phyloP scores from a whole-genome alignment of 2,113 vertebrate genomes.

The Uria aalge region DNA sequence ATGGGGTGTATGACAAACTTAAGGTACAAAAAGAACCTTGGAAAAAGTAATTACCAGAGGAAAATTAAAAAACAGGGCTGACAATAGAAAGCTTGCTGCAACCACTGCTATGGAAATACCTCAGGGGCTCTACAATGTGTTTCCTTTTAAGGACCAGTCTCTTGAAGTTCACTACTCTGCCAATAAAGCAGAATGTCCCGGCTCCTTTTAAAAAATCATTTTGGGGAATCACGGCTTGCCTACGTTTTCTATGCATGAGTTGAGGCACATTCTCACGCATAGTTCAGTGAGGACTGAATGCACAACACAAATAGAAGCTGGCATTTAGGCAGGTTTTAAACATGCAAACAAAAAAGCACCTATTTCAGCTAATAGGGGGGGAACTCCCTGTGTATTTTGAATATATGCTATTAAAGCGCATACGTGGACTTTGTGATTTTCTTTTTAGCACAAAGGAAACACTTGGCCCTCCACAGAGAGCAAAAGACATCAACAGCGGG shows the following conservation, averaged over 20 bases:
- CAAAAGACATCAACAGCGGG: background rate
- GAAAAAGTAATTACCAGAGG: background rate
- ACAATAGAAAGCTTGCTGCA: background rate
- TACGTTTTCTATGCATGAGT: background rate
- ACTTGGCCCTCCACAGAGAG: background rate
- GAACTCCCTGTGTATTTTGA: background rate
- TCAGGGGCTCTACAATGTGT: background rate
- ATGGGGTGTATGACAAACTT: background rate
- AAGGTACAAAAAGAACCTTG: background rate
- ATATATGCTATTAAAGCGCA: background rate
- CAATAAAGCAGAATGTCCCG: background rate
- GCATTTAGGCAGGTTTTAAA: background rate
- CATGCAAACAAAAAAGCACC: background rate
- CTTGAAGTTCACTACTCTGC: background rate
- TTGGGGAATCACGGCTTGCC: background rate
- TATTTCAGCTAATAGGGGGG: background rate
- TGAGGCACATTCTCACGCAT: background rate
- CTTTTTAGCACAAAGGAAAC: conserved; percentile 27
- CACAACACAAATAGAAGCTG: conserved; percentile 8
- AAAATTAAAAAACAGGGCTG: background rate
- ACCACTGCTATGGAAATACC: background rate
- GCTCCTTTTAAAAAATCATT: background rate
- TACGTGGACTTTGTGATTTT: background rate
- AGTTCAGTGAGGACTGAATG: background rate
- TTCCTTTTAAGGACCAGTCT: conserved; percentile 53